Conservation (phyloP, 1,140 invertebrate genomes). For the Amphibalanus amphitrite region DNA sequence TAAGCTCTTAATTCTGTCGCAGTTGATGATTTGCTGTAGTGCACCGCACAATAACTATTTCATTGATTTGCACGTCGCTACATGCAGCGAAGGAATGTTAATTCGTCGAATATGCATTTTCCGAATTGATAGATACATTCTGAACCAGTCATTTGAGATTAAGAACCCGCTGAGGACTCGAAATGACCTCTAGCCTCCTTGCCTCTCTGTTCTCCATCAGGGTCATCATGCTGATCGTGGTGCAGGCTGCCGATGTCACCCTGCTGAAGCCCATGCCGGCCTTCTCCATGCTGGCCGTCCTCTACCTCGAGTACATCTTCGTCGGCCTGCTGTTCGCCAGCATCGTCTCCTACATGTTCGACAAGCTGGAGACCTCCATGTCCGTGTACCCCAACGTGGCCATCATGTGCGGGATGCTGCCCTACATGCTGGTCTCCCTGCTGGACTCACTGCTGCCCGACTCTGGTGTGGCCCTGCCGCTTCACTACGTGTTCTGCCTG, state of each 20-base stretch:
- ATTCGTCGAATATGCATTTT: too few relatives aligned
- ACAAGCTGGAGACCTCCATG: conserved; percentile 60
- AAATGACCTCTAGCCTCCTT: too few relatives aligned
- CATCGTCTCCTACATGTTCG: conserved; percentile 58
- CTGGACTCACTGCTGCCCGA: conserved; percentile 25
- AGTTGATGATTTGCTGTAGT: too few relatives aligned
- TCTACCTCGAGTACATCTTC: conserved; percentile 53
- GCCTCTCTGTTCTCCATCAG: too few relatives aligned
- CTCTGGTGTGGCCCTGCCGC: not conserved
- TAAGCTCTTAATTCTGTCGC: too few relatives aligned
- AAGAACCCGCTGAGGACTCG: too few relatives aligned
- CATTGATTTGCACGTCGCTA: too few relatives aligned
- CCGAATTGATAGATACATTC: too few relatives aligned
- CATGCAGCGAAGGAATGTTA: too few relatives aligned
- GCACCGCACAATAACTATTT: too few relatives aligned
- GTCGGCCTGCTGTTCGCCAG: conserved; percentile 54
- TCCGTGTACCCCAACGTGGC: conserved; percentile 46
- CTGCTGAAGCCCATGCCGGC: conserved; percentile 39
- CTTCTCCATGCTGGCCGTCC: conserved; percentile 41
- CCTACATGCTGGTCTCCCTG: conserved; percentile 40
- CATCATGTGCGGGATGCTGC: conserved; percentile 50
- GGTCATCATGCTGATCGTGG: conserved; percentile 36
- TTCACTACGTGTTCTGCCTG: conserved; percentile 47
- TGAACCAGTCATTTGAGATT: too few relatives aligned
- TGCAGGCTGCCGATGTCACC: conserved; percentile 26